These are phyloP conservation scores for Leptinotarsa undecemlineata DNA, from an alignment of 1,140 invertebrate species.

Conservation along the genomic window DNA sequence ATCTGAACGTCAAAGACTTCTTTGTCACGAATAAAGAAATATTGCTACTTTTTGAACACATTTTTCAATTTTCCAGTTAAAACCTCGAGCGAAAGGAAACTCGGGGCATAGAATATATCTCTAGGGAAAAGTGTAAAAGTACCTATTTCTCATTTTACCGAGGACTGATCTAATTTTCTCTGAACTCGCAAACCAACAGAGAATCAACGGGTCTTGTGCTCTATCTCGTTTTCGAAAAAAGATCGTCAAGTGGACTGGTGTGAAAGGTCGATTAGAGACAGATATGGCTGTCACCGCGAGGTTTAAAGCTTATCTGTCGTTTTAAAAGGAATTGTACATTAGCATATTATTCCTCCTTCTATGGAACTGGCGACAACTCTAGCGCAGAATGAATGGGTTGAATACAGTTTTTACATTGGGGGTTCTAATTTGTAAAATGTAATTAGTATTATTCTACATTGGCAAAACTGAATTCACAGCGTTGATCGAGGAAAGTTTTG, in stretches of 20 bases:
- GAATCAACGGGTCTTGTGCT: background rate
- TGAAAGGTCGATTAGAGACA: background rate
- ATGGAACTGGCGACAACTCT: background rate
- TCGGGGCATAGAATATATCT: background rate
- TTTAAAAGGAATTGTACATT: conserved; percentile 13
- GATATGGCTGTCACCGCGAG: conserved; percentile 1
- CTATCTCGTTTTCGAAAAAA: conserved; percentile 11
- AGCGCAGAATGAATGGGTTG: too few species aligned
- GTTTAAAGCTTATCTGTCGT: conserved; percentile 3
- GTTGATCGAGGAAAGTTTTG: too few species aligned
- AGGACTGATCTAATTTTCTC: conserved; percentile 3
- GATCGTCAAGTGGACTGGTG: background rate
- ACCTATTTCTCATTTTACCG: background rate
- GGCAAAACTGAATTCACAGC: too few species aligned
- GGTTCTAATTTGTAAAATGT: too few species aligned
- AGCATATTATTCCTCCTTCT: background rate
- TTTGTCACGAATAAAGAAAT: background rate
- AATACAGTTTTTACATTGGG: too few species aligned
- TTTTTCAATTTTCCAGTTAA: background rate
- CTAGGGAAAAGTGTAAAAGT: background rate
- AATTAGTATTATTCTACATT: too few species aligned
- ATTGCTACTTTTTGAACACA: background rate
- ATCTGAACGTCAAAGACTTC: too few species aligned
- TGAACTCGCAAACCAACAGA: background rate
- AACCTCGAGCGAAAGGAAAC: background rate